Evolutionary conservation across 1,140 invertebrate genomes (phyloP).

Genomic region (Bombus sylvicola): DNA sequence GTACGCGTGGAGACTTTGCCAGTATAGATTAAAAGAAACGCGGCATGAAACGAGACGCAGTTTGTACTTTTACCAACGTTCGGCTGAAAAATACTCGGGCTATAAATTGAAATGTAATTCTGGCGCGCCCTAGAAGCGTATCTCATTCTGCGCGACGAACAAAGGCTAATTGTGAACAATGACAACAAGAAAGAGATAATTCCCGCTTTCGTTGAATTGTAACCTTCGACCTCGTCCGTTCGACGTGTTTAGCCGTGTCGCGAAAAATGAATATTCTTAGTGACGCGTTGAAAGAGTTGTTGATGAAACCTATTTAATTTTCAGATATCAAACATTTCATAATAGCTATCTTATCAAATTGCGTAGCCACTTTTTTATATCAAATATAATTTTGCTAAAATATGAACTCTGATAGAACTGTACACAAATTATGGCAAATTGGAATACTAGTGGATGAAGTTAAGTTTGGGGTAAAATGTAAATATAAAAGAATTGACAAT

Average conservation of each 20-base stretch:
- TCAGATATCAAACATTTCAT: not conserved
- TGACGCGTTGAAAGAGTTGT: not conserved
- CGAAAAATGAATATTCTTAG: not conserved
- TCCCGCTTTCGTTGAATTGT: conserved; percentile 39
- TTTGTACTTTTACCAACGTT: not conserved
- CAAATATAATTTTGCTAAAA: not conserved
- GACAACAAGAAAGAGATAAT: conserved; percentile 42
- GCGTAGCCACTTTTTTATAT: too few species aligned
- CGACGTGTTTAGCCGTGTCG: conserved; percentile 11
- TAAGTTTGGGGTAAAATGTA: not conserved
- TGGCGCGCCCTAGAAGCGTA: not conserved
- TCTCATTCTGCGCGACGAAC: conserved; percentile 7
- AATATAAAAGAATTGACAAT: too few species aligned
- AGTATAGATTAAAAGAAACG: not conserved
- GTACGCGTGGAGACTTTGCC: not conserved
- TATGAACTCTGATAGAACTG: not conserved
- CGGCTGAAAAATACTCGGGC: not conserved
- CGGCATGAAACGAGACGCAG: not conserved
- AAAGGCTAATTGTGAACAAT: conserved; percentile 47
- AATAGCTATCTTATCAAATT: not conserved
- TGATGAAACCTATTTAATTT: not conserved
- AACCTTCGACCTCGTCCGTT: conserved; percentile 21
- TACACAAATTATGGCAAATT: not conserved
- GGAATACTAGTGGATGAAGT: not conserved
- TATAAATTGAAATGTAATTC: conserved; percentile 39